phyloP scores from a whole-genome alignment of 2,113 vertebrate species.

The Thamnophis sirtalis region DNA sequence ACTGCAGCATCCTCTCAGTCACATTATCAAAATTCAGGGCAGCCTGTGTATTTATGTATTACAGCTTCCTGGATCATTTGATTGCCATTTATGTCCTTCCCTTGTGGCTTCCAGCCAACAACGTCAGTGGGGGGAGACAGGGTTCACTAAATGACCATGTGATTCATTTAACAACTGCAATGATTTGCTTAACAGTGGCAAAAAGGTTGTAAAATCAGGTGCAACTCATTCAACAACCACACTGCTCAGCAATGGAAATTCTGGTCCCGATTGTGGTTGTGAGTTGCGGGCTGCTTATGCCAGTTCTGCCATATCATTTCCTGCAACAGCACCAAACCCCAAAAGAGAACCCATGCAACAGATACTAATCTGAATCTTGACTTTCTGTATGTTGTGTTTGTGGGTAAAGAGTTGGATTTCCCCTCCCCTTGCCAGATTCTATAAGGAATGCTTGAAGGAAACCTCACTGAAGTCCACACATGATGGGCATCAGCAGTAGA shows the following conservation, averaged over 20 bases:
- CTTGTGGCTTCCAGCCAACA: too few species aligned
- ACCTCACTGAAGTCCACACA: neutral
- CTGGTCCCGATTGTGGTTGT: too few species aligned
- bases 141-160: too few species aligned
- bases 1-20: neutral
- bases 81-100: too few species aligned
- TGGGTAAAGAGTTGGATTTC: neutral
- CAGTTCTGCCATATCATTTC: neutral
- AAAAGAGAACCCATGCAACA: neutral
- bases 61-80: too few species aligned
- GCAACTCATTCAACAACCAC: too few species aligned
- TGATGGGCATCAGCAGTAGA: neutral
- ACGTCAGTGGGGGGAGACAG: too few species aligned
- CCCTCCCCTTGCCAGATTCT: neutral
- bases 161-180: too few species aligned
- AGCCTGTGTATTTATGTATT: too few species aligned
- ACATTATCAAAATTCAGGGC: neutral
- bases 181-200: too few species aligned
- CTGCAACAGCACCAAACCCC: neutral
- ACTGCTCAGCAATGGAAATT: too few species aligned
- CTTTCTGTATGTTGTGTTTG: neutral
- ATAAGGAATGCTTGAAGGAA: neutral
- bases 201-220: too few species aligned
- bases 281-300: neutral
- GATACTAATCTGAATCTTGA: neutral